Evolutionary conservation across 2,888 invertebrate species (phyloP).

Genomic region (Amaurobius ferox): DNA sequence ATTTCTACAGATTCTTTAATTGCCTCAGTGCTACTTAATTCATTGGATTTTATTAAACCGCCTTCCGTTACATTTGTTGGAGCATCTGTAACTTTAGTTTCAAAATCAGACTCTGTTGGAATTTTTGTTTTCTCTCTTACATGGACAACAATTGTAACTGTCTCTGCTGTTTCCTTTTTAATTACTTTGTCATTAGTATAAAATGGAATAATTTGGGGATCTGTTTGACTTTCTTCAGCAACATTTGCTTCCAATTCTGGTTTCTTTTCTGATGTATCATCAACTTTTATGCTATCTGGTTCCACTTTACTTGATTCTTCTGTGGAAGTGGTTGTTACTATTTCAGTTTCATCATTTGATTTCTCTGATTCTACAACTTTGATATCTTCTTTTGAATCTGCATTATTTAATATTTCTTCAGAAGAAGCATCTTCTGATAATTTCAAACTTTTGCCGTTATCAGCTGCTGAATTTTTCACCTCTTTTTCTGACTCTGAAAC

Average conservation of each 20-base stretch:
- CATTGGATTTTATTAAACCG: neutral
- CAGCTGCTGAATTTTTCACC: conserved; percentile 18
- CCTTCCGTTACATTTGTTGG: neutral
- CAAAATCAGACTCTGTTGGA: neutral
- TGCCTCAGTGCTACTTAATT: neutral
- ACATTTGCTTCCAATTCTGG: neutral
- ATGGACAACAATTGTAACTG: conserved; percentile 20
- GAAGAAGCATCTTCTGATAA: conserved; percentile 11
- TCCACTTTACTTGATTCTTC: neutral
- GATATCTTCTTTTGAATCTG: neutral
- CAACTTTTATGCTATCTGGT: neutral
- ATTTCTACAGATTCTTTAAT: neutral
- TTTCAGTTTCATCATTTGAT: neutral
- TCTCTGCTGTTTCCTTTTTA: neutral
- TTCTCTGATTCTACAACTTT: neutral
- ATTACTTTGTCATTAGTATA: neutral
- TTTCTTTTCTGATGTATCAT: neutral
- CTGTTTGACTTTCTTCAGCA: neutral
- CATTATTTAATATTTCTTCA: neutral
- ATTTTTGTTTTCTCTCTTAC: conserved; percentile 17
- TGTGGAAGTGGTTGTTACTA: neutral
- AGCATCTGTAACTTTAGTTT: neutral
- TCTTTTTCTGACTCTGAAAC: neutral
- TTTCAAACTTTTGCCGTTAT: conserved; percentile 20
- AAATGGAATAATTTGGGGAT: neutral